These are phyloP conservation scores for Pangasianodon hypophthalmus DNA, from an alignment of 2,113 vertebrate species.

Conservation along the genomic window DNA sequence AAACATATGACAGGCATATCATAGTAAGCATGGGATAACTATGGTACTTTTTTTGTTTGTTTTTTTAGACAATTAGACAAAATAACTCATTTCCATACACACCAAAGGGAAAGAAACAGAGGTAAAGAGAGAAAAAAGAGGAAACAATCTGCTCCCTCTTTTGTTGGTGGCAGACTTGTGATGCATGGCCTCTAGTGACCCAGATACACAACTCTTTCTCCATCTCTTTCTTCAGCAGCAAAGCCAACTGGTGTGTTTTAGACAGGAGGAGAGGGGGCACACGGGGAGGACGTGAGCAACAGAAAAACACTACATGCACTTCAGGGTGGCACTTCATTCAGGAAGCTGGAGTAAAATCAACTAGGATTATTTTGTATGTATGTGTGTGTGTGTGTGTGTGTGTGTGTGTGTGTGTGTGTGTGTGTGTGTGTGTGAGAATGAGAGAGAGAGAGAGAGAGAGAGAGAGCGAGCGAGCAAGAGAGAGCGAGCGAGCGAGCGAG, in stretches of 20 bases:
- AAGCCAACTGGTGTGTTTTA: constrained; percentile 57
- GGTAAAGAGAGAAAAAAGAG: constrained; percentile 41
- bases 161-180: constrained; percentile 71
- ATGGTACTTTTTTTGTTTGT: neutral
- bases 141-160: constrained; percentile 69
- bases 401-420: neutral
- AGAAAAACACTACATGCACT: neutral
- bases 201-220: constrained; percentile 69
- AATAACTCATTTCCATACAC: neutral
- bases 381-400: constrained; percentile 25
- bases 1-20: neutral
- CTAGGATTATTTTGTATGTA: constrained; percentile 19
- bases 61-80: neutral
- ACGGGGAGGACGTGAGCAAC: neutral
- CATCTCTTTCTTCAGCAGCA: constrained; percentile 59
- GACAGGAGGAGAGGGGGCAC: constrained; percentile 48
- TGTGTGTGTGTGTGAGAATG: neutral
- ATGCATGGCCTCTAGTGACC: constrained; percentile 78
- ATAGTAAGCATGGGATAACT: neutral
- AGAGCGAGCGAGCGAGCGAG: neutral
- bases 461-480: neutral
- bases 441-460: neutral
- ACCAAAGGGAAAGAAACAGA: neutral
- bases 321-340: constrained; percentile 9
- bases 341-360: constrained; percentile 19